Base-by-base conservation (phyloP, 2,888 invertebrate species). In the Synanthedon andrenaeformis region DNA sequence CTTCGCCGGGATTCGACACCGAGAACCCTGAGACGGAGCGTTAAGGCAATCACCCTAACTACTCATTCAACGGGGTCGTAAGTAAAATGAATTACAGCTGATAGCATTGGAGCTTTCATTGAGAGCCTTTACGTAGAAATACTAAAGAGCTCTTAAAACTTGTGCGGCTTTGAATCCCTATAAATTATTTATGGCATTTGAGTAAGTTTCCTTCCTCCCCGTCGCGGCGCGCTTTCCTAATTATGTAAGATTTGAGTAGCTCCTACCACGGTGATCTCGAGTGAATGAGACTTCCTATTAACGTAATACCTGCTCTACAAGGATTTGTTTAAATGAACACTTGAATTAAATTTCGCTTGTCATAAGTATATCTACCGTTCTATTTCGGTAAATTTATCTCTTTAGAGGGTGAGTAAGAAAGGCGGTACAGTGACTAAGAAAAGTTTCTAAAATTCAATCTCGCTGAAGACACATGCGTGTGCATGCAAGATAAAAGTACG, bases 181-280 rank as follows among this genome's bases (percentile, higher is more conserved):
- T 82, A 81, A 83, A 82, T 82, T 74, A 82, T 83, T 82, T 80
- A 83, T 82, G 73, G 69, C 70, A 76, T 79, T 77, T 72, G 72
- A 76, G 71, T 70, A 77, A 75, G 79, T 75, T n/a, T 73, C 70
- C 74, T 74, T 70, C 72, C 70, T 72, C 70, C 61, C 62, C 59
- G 64, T 63, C 59, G 60, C 62, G 55, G 61, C 42, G 63, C 62
- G 57, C 66, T 66, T 63, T 63, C 64, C 70, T 82, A 76, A 82
- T 83, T 81, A 79, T 74, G 70, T 72, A 73, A 74, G 71, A 74
- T 71, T 76, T 67, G 65, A 76, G 74, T 67, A 72, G 70, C 74
- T 70, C 65, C 35, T 71, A 8, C 23, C 64, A 65, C 62, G 64
- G 68, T 70, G 72, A 74, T 75, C 69, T 74, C 69, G 65, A 45